phyloP scores from a whole-genome alignment of 2,113 vertebrate species.

The Catharus fuscescens region DNA sequence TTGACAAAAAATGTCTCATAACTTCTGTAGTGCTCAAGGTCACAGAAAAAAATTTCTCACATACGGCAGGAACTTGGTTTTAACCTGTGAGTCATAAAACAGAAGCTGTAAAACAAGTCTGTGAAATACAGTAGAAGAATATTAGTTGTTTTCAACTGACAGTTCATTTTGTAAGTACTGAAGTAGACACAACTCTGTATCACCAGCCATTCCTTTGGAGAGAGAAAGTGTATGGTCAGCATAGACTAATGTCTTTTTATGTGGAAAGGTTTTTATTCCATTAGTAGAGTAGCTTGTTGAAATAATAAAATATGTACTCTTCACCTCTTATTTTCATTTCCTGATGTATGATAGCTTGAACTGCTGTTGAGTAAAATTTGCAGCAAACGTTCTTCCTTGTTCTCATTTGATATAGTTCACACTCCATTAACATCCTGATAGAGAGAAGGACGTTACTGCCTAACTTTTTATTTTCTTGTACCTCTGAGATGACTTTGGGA shows the following conservation, averaged over 20 bases:
- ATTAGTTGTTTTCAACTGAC: constrained; percentile 45
- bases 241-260: neutral
- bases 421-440: constrained; percentile 60
- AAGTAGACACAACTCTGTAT: neutral
- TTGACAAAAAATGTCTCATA: constrained; percentile 4
- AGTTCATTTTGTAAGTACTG: constrained; percentile 28
- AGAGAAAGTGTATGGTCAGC: constrained; percentile 46
- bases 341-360: constrained; percentile 52
- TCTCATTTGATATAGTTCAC: constrained; percentile 64
- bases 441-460: constrained; percentile 21
- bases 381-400: constrained; percentile 52
- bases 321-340: constrained; percentile 66
- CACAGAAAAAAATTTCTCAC: neutral
- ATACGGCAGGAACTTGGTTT: neutral
- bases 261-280: constrained; percentile 45
- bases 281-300: constrained; percentile 40
- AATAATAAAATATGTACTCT: constrained; percentile 62
- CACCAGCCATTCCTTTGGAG: neutral
- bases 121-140: constrained; percentile 19
- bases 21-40: constrained; percentile 31
- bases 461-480: constrained; percentile 40
- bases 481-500: constrained; percentile 52
- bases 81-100: constrained; percentile 18
- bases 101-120: constrained; percentile 33
- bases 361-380: constrained; percentile 69